Evolutionary conservation across 2,888 invertebrate genomes (phyloP).

Genomic region (Eumacrocentrus americanus): DNA sequence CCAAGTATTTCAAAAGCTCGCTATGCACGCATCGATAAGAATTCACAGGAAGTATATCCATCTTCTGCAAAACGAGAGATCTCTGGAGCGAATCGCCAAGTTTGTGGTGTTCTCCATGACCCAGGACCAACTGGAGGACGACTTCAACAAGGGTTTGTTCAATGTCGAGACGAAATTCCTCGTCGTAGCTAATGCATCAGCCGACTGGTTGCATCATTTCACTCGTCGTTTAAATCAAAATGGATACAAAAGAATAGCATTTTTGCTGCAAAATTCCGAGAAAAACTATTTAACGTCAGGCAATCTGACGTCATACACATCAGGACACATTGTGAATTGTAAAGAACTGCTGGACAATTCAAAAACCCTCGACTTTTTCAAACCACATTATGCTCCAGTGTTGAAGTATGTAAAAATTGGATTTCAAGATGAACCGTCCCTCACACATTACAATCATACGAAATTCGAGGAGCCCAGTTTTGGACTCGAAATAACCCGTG

Average conservation of each 20-base stretch:
- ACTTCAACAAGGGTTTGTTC: background rate
- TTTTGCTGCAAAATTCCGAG: background rate
- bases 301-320: background rate
- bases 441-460: no score
- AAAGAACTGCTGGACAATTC: no score
- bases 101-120: slow-evolving; percentile 7
- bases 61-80: background rate
- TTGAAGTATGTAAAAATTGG: no score
- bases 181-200: background rate
- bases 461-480: no score
- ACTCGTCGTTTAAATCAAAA: background rate
- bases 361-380: no score
- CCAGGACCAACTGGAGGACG: background rate
- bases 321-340: background rate
- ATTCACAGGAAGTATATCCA: background rate
- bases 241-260: background rate
- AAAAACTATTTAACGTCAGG: no score
- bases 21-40: background rate
- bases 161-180: slow-evolving; percentile 2
- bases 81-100: background rate
- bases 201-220: background rate
- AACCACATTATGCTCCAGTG: no score
- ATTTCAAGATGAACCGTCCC: no score
- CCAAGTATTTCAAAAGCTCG: background rate
- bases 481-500: no score